phyloP scores from a whole-genome alignment of 2,888 invertebrate species.

The Napeogenes sylphis region DNA sequence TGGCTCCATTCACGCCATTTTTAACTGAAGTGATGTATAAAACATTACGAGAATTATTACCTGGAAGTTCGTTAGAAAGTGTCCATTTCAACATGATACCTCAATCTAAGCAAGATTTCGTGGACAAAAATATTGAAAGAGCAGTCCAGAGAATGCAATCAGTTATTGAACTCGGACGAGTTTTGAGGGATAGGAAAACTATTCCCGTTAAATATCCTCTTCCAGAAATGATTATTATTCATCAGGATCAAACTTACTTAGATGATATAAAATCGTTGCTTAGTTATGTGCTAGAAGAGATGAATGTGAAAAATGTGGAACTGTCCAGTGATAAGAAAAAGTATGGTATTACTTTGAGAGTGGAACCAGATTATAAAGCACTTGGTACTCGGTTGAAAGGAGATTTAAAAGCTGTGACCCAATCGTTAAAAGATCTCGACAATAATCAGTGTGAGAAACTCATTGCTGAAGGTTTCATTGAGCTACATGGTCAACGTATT shows the following conservation, averaged over 20 bases:
- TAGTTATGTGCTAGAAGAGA: conserved; percentile 92
- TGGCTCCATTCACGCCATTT: conserved; percentile 99
- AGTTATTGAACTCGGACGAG: conserved; percentile 95
- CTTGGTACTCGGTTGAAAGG: conserved; percentile 93
- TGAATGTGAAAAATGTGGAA: conserved; percentile 92
- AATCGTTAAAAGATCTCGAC: conserved; percentile 86
- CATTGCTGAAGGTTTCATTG: conserved; percentile 82
- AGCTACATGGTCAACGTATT: conserved; percentile 86
- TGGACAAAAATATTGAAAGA: conserved; percentile 91
- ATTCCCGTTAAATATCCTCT: conserved; percentile 97
- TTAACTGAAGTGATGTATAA: conserved; percentile 97
- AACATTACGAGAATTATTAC: conserved; percentile 84
- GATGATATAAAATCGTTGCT: conserved; percentile 87
- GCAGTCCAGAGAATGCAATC: conserved; percentile 96
- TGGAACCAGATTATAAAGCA: conserved; percentile 96
- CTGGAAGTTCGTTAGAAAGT: conserved; percentile 80
- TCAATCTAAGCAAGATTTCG: conserved; percentile 81
- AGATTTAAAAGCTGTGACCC: conserved; percentile 91
- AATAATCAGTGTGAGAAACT: conserved; percentile 88
- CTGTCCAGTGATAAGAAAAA: conserved; percentile 93
- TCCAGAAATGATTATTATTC: conserved; percentile 96
- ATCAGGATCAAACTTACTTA: conserved; percentile 87
- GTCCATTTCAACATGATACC: conserved; percentile 96
- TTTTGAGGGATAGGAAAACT: conserved; percentile 94
- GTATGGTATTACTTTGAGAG: conserved; percentile 93